Conservation (phyloP, 2,888 invertebrate species). For the Strigamia transsilvanica region DNA sequence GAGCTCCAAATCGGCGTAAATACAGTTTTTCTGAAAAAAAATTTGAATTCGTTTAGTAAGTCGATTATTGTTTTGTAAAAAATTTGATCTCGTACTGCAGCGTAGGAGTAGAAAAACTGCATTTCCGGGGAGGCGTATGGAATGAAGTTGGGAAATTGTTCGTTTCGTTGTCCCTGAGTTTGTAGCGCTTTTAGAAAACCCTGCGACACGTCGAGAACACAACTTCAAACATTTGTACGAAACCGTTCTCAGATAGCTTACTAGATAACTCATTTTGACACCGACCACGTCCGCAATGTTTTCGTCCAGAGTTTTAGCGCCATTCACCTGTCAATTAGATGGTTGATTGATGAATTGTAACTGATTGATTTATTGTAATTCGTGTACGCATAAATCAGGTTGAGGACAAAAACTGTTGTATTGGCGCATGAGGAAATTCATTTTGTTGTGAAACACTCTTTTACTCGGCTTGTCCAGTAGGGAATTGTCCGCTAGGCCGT, state of each 20-base stretch:
- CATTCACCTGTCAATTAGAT: not conserved
- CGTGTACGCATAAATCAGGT: not conserved
- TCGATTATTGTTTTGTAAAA: too few relatives aligned
- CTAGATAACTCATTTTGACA: slow-evolving; percentile 2
- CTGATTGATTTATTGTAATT: not conserved
- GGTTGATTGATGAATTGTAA: too few relatives aligned
- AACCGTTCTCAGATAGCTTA: not conserved
- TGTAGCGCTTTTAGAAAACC: not conserved
- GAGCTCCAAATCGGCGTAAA: too few relatives aligned
- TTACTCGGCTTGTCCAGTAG: not conserved
- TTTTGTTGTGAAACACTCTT: not conserved
- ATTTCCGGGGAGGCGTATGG: not conserved
- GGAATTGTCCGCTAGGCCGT: not conserved
- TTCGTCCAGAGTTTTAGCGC: not conserved
- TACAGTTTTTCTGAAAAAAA: too few relatives aligned
- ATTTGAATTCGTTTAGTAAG: too few relatives aligned
- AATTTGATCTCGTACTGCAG: too few relatives aligned
- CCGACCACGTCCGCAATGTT: slow-evolving; percentile 1
- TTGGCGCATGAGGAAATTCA: not conserved
- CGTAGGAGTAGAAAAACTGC: slow-evolving; percentile 17
- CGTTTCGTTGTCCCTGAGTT: not conserved
- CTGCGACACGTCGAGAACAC: too few relatives aligned
- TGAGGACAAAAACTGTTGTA: not conserved
- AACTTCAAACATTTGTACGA: not conserved
- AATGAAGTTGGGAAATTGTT: not conserved